A percentile compares a stretch with the other conserved stretches of the same genome.
Evolutionary conservation across 2,888 invertebrate genomes (phyloP).

Genomic region (Lithophane leautieri): DNA sequence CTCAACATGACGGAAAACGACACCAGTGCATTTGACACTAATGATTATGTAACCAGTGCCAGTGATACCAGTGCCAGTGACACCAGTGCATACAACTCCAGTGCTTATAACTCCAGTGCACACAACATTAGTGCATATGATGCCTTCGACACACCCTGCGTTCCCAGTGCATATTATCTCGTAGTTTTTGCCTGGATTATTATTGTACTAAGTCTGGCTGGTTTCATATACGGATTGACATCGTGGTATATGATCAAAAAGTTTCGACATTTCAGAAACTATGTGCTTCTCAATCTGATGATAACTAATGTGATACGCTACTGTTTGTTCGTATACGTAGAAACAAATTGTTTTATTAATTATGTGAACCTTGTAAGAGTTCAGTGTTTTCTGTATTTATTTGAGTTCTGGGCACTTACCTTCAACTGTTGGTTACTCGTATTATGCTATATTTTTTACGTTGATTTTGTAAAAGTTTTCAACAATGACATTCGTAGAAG

Average conservation of each 20-base stretch:
- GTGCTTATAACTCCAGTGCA: not conserved
- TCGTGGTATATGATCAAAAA: slow-evolving; percentile 42
- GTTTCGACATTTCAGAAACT: slow-evolving; percentile 41
- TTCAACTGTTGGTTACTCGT: slow-evolving; percentile 48
- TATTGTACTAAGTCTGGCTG: slow-evolving; percentile 27
- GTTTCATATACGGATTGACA: slow-evolving; percentile 28
- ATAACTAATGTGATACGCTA: slow-evolving; percentile 32
- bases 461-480: slow-evolving; percentile 48
- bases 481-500: slow-evolving; percentile 38
- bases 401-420: slow-evolving; percentile 42
- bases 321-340: slow-evolving; percentile 34
- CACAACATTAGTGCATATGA: not conserved
- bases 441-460: slow-evolving; percentile 46
- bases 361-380: slow-evolving; percentile 25
- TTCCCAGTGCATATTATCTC: slow-evolving; percentile 37
- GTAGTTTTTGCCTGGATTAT: slow-evolving; percentile 35
- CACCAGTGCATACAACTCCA: not conserved
- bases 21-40: not conserved
- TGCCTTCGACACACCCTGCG: not conserved
- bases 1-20: slow-evolving; percentile 9
- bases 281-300: slow-evolving; percentile 45
- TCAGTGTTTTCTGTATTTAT: slow-evolving; percentile 28
- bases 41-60: not conserved
- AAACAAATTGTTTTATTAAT: slow-evolving; percentile 33
- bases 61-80: not conserved